Base-by-base conservation (phyloP, 92 coral and sea anemone genomes). In the Porites evermanni region DNA sequence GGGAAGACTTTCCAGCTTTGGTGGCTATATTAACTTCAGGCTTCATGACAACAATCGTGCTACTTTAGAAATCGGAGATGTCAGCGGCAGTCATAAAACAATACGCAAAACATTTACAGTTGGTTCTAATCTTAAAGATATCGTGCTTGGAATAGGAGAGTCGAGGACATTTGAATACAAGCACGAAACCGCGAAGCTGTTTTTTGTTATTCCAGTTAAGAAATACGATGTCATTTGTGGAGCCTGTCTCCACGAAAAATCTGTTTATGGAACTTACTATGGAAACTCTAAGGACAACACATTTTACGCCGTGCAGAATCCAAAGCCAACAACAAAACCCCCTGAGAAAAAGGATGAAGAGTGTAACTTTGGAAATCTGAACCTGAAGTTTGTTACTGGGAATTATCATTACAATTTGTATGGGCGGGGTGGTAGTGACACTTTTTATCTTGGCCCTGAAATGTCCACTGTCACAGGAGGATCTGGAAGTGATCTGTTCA, bases 391-490 rank as follows among this genome's bases (percentile, higher is more conserved):
- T 73, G 69, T 73, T 0, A 70, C 82, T 23, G 93, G 93, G 10
- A 81, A 90, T 51, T 90, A 90, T 61, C 89, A 86, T 38, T 90
- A 90, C 80, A 81, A 90, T 67, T 56, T 90, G 69, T 90, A 90
- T 44, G 93, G 93, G 8, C 75, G 93, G n/a, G 93, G 93, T 67
- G 93, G 93, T 21, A 71, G 74, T 7, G 93, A 90, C 63, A 80
- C 82, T 1, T 90, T 90, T 65, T 90, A 86, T 18, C 88, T 90
- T 11, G 93, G 93, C 53, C 93, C 93, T 0, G 82, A 90, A 58
- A 76, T 86, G 75, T 66, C 87, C 8, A 7, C 67, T 11, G 90
- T 90, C 1, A 86, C 90, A 6, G 93, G 93, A 74, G 93, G 93
- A 23, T 58, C 56, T 9, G 90, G 88, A 7, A 71, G 84, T 29